phyloP scores from a whole-genome alignment of 2,113 vertebrate genomes.

The Mugil cephalus region DNA sequence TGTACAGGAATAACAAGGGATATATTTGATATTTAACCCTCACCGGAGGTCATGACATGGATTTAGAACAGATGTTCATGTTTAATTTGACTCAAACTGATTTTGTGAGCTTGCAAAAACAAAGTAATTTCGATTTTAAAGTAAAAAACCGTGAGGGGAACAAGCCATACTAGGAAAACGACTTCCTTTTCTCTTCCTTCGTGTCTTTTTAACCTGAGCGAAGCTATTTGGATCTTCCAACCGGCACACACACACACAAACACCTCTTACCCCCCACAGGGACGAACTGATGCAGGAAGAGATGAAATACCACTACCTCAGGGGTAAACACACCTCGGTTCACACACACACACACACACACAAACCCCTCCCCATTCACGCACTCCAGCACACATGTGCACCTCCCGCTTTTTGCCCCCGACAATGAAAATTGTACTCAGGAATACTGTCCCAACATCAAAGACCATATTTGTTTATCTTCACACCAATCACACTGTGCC shows the following conservation, averaged over 20 bases:
- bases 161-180: constrained; percentile 17
- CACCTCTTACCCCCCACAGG: constrained; percentile 67
- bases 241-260: constrained; percentile 37
- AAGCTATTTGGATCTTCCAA: constrained; percentile 62
- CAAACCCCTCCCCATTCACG: constrained; percentile 34
- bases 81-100: background rate
- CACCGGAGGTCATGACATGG: background rate
- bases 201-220: constrained; percentile 63
- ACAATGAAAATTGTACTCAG: constrained; percentile 33
- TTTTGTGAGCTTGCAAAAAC: background rate
- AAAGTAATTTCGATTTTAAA: background rate
- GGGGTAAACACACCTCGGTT: constrained; percentile 81
- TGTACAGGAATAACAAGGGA: background rate
- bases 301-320: constrained; percentile 80
- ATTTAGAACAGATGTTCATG: background rate
- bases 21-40: background rate
- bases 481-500: constrained; percentile 63
- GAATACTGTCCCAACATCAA: constrained; percentile 68
- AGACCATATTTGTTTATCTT: constrained; percentile 68
- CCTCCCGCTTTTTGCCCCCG: background rate
- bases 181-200: constrained; percentile 36
- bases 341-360: constrained; percentile 58
- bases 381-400: constrained; percentile 36
- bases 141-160: constrained; percentile 8
- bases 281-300: constrained; percentile 77